Evolutionary conservation across 2,888 invertebrate species (phyloP), one percentile per base, ranked within the genome.

Genomic region (Platypus cylindrus): DNA sequence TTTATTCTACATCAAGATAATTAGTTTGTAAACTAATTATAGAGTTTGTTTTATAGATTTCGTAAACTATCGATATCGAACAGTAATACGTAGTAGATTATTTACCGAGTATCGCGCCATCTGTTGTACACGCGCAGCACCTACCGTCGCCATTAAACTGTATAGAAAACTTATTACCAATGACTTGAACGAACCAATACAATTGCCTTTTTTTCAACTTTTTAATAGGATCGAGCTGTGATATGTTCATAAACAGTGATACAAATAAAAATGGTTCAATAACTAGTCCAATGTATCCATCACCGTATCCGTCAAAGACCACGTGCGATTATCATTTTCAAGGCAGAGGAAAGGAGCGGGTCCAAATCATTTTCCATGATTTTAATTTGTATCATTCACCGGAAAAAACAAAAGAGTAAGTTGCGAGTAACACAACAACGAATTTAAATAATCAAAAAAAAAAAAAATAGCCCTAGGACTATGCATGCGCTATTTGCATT

Each of bases 281-380:
- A 48, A 76, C 78, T 28, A 86, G 87, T 33, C 87, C 86, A 13
- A 79, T 81, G 54, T 89, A 82, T 60, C 86, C 82, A n/a, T 73
- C 75, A 38, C 74, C 79, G 30, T 90, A 87, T 63, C 82, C 85
- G 30, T 64, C 78, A 16, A 75, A 78, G 53, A 75, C 83, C 35
- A 75, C 78, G 50, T 94, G 93, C 63, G 78, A 82, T 52, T 93
- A 86, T 63, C 85, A 90, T 56, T 93, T 94, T 62, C 79, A 80
- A 54, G 91, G 90, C 26, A 69, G 78, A 45, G 81, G 81, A 33
- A 78, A 79, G 48, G 89, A 94, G 61, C 67, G 85, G 52, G 78
- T 91, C 47, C 82, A 85, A 67, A 72, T 91, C 56, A 67, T 76
- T 51, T 89, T 89, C 66, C 78, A 78, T 56, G 83, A 85, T 60